Base-by-base conservation (phyloP, 2,113 vertebrate species). In the Oryzias melastigma region DNA sequence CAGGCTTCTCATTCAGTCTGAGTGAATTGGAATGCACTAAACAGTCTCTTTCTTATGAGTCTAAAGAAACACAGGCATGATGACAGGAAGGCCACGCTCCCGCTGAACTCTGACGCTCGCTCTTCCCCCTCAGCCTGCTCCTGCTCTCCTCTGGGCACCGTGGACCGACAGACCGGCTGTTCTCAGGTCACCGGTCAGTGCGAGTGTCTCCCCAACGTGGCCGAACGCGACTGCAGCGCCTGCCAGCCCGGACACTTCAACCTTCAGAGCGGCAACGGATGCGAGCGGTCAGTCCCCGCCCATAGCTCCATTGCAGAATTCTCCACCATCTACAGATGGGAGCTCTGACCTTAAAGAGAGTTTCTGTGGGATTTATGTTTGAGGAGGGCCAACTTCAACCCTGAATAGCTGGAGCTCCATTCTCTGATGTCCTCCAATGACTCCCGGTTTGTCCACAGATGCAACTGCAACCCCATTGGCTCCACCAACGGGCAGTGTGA, bases 401-500 rank as follows among this genome's bases (percentile, higher is more conserved):
- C 22, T 22, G 22, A 35, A 8, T 3, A 12, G 8, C 35, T 35
- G 35, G 8, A 35, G 35, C 2, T 35, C 10, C 10, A 35, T 35
- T 3, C 35, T 35, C 35, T 35, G 10, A 35, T 35, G 6, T 12
- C 5, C n/a, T 24, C 7, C 40, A 1, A 15, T 44, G 0, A 14
- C 13, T 44, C 29, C 19, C 14, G 5, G 1, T 47, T 5, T 0
- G 0, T 35, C 14, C 24, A 0, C 86, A 99, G 97, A 63, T 99
- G 97, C 54, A 88, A 92, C 85, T 99, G 97, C 72, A 92, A 96
- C 0, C 78, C 95, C 0, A 81, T 98, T 62, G 97, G 97, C 69
- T 98, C 97, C 60, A 95, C 94, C 20, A 93, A 92, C 0, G 97
- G 96, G 0, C 95, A 97, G 75, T 99, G 97, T 54, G 96, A 99